phyloP scores from a whole-genome alignment of 2,113 vertebrate genomes.

The Strigops habroptila region DNA sequence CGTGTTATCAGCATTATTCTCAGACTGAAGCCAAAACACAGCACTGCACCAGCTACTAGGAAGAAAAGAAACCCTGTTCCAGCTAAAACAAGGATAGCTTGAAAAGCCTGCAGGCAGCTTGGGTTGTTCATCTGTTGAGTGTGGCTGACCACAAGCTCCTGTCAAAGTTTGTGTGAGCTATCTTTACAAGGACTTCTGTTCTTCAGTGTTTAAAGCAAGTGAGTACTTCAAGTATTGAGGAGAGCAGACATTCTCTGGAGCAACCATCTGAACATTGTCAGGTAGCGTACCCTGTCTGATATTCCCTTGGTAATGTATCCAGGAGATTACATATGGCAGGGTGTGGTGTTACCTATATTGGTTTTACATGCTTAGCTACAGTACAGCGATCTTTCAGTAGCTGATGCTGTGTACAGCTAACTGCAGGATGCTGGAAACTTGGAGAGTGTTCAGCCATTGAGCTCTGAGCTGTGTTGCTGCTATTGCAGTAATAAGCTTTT shows the following conservation, averaged over 20 bases:
- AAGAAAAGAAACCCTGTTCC: not conserved
- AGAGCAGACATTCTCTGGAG: not conserved
- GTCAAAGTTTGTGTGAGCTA: not conserved
- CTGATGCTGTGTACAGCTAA: not conserved
- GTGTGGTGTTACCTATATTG: fast-evolving
- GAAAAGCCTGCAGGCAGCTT: too few species aligned
- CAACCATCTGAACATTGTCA: fast-evolving
- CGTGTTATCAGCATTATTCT: not conserved
- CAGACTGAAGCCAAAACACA: not conserved
- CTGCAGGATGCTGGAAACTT: not conserved
- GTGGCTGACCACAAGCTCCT: not conserved
- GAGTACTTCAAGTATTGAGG: not conserved
- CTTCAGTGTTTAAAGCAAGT: not conserved
- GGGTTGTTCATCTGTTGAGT: not conserved
- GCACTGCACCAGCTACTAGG: not conserved
- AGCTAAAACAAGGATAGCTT: not conserved
- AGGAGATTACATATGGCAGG: not conserved
- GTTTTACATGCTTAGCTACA: not conserved
- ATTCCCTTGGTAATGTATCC: not conserved
- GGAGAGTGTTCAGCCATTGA: not conserved
- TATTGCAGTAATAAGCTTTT: not conserved
- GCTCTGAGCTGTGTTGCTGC: not conserved
- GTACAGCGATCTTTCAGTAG: not conserved
- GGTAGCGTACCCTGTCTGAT: not conserved
- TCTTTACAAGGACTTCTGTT: not conserved